Evolutionary conservation across 2,797 vertebrate genomes (phyloP).

Genomic region (Oryzias dopingdopingensis): DNA sequence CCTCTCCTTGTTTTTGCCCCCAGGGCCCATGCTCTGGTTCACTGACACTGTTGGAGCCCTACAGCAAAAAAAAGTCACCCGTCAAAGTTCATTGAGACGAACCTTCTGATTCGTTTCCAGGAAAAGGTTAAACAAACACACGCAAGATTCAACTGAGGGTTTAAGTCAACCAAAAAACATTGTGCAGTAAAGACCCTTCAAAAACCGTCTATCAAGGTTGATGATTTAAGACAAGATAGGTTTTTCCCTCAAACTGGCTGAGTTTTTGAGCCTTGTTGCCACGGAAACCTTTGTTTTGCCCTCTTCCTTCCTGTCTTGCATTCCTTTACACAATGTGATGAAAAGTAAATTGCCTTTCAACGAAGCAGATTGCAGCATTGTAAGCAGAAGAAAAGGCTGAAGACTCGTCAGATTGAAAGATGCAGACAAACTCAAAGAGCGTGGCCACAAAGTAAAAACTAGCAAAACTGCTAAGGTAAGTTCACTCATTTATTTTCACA

Average conservation of each 20-base stretch:
- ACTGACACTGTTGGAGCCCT: slow-evolving; percentile 54
- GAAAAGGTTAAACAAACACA: slow-evolving; percentile 48
- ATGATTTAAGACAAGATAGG: slow-evolving; percentile 33
- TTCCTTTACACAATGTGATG: slow-evolving; percentile 78
- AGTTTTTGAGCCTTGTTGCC: slow-evolving; percentile 54
- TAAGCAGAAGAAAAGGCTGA: slow-evolving; percentile 67
- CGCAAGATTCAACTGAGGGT: slow-evolving; percentile 10
- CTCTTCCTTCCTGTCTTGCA: slow-evolving; percentile 78
- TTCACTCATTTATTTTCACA: slow-evolving; percentile 67
- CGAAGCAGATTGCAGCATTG: slow-evolving; percentile 72
- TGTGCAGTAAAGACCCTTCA: slow-evolving; percentile 12
- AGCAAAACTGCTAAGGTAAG: slow-evolving; percentile 22
- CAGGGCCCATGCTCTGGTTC: slow-evolving; percentile 52
- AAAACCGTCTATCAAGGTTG: slow-evolving; percentile 19
- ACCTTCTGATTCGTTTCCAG: slow-evolving; percentile 37
- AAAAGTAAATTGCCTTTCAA: slow-evolving; percentile 80
- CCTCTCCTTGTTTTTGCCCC: slow-evolving; percentile 68
- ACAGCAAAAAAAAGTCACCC: slow-evolving; percentile 47
- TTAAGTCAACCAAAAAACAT: slow-evolving; percentile 45
- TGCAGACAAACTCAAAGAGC: slow-evolving; percentile 57
- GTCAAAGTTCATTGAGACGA: slow-evolving; percentile 45
- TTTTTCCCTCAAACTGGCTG: slow-evolving; percentile 15
- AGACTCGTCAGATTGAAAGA: slow-evolving; percentile 68
- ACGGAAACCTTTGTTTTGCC: slow-evolving; percentile 79
- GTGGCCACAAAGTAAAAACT: slow-evolving; percentile 26